These are phyloP conservation scores for Phortica variegata DNA, from an alignment of 1,140 invertebrate species.

Conservation along the genomic window DNA sequence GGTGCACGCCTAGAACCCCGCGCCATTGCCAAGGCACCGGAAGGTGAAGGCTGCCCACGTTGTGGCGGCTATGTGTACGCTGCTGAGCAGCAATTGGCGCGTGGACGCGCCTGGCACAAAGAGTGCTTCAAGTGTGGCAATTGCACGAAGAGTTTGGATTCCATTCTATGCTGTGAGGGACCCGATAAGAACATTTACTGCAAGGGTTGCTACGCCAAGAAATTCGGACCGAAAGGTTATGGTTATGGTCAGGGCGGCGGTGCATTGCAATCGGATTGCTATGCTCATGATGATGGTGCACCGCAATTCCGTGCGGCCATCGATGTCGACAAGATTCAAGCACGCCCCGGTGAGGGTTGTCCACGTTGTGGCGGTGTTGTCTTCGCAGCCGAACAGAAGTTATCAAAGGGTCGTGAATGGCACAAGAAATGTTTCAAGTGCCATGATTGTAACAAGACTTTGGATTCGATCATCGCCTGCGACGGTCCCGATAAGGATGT, in stretches of 20 bases:
- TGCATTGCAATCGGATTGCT: constrained; percentile 77
- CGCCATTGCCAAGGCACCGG: constrained; percentile 78
- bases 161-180: constrained; percentile 90
- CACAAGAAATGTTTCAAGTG: constrained; percentile 99
- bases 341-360: constrained; percentile 81
- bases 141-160: constrained; percentile 95
- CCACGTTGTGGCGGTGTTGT: constrained; percentile 87
- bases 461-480: constrained; percentile 91
- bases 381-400: constrained; percentile 85
- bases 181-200: constrained; percentile 97
- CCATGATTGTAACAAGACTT: constrained; percentile 84
- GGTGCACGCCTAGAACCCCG: constrained; percentile 64
- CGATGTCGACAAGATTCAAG: constrained; percentile 77
- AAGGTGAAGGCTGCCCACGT: constrained; percentile 84
- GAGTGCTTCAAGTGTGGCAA: constrained; percentile 93
- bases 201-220: constrained; percentile 94
- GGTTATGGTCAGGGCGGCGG: constrained; percentile 90
- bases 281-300: constrained; percentile 45
- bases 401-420: constrained; percentile 89
- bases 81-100: constrained; percentile 90
- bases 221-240: constrained; percentile 92
- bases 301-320: constrained; percentile 63
- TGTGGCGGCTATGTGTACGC: constrained; percentile 91
- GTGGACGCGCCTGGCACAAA: constrained; percentile 91
- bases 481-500: constrained; percentile 87